Base-by-base conservation (phyloP, 35 echinoderm and acorn worm genomes). In the Ophioderma brevispina region DNA sequence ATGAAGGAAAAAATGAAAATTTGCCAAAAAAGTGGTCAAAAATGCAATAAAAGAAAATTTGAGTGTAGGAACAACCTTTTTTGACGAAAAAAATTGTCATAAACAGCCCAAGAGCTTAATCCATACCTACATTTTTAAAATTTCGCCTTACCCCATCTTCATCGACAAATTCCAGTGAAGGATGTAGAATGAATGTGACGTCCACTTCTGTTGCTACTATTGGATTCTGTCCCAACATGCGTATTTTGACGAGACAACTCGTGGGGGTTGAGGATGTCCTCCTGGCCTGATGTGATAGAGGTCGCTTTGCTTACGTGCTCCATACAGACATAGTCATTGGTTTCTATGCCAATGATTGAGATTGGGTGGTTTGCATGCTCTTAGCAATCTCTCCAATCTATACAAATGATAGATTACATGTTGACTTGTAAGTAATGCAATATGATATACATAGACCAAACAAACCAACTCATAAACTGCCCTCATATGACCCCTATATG, bases 261-360 rank as follows among this genome's bases (percentile, higher is more conserved):
- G 31, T 92, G 90, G 23, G 92, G 93, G 75, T 94, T 90, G 14
- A 98, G 93, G 75, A 98, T 90, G 81, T 98, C 94, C 36, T 92
- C 82, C 13, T 31, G 92, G 0, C 96, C 96, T 23, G 85, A 92
- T 32, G 96, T 92, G 82, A 94, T 90, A 36, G 90, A 91, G 39
- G 87, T 89, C 41, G 89, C 82, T 35, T 86, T 86, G 75, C 92
- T 98, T 63, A 98, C 88, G 36, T 75, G 63, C 56, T 98, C 90
- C 82, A 98, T 90, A 75, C 85, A 85, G 18, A 87, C 75, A 33
- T 78, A 59, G 37, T 78, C 31, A 15, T 88, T 86, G 19, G 92
- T 91, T 82, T 98, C 82, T 10, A 98, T 94, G 33, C 96, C 96
- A 31, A 98, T 98, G 81, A 98, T 94, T n/a, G 96, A 98, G 56